Evolutionary conservation across 2,888 invertebrate genomes (phyloP), one percentile per base, ranked within the genome.

Genomic region (Leucoptera coffeella): DNA sequence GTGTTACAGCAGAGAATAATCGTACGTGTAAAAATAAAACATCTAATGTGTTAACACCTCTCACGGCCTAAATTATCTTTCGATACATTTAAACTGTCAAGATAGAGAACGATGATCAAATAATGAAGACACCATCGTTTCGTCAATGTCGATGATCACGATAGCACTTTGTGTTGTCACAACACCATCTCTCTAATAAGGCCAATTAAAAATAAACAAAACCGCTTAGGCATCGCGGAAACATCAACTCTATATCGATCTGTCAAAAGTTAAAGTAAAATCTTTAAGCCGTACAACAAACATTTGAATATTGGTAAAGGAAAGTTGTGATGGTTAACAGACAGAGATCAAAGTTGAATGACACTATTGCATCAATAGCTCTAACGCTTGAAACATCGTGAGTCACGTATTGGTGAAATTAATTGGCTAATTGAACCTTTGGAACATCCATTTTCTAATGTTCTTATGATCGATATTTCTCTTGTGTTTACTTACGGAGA

Each of bases 121-220:
- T 65, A 65, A 67, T 67, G 62, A 69, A 67, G 67, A 67, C 67
- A 67, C 60, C 62, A 57, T 61, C 67, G 69, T 69, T 69, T 69
- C 69, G 67, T 69, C 69, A 67, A 65, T 69, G 69, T 69, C 61
- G 69, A 67, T 69, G 61, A 48, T 45, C 65, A 67, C 65, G 69
- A 69, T 69, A 69, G 55, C 67, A 65, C 67, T 67, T 60, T 49
- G 45, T 47, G 55, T 65, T 69, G 69, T 69, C 69, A 69, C 67
- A 69, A 69, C 67, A 69, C 59, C 54, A 61, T 67, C 65, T 62
- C 47, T 54, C 57, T 67, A 69, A 69, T 69, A 65, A 67, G 64
- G 51, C 67, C 67, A 69, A 69, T 69, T 69, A 69, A 67, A 58
- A 59, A 38, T 44, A 39, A 53, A 52, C 59, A n/a, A n/a, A n/a